These are phyloP conservation scores for Lepas anatifera DNA, from an alignment of 2,888 invertebrate species.

Conservation along the genomic window DNA sequence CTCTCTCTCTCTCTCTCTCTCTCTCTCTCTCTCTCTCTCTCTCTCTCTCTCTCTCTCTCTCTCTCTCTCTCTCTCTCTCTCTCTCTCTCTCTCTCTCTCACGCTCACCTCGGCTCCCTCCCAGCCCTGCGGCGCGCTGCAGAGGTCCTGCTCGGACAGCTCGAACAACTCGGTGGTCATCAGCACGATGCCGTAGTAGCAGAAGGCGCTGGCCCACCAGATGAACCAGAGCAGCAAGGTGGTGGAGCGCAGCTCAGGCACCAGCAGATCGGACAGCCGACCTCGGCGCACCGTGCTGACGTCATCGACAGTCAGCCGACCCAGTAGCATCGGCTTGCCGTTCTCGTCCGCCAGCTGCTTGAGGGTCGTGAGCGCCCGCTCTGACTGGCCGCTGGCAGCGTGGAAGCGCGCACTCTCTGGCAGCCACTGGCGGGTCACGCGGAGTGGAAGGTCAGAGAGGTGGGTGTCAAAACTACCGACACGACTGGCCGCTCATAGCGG, in stretches of 20 bases:
- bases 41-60: conserved; percentile 6
- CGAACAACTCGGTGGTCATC: conserved; percentile 87
- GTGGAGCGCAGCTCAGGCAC: conserved; percentile 64
- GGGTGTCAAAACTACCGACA: too few species aligned
- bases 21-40: not conserved
- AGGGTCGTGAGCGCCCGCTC: conserved; percentile 74
- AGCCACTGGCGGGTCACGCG: conserved; percentile 56
- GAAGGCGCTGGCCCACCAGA: conserved; percentile 90
- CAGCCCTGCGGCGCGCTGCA: conserved; percentile 17
- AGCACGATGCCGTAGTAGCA: conserved; percentile 89
- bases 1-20: conserved; percentile 7
- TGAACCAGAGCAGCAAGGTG: conserved; percentile 79
- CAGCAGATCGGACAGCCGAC: conserved; percentile 24
- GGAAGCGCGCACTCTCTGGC: conserved; percentile 82
- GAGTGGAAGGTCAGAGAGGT: not conserved
- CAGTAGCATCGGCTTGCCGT: conserved; percentile 74
- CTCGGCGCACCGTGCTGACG: conserved; percentile 30
- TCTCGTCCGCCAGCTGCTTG: conserved; percentile 74
- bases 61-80: not conserved
- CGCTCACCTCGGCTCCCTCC: conserved; percentile 23
- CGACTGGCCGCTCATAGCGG: too few species aligned
- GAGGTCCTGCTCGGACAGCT: conserved; percentile 36
- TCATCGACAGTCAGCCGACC: conserved; percentile 69
- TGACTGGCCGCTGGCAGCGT: conserved; percentile 72
- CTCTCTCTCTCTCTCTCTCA: not conserved